phyloP scores from a whole-genome alignment of 2,113 vertebrate species.

The Sapajus apella region DNA sequence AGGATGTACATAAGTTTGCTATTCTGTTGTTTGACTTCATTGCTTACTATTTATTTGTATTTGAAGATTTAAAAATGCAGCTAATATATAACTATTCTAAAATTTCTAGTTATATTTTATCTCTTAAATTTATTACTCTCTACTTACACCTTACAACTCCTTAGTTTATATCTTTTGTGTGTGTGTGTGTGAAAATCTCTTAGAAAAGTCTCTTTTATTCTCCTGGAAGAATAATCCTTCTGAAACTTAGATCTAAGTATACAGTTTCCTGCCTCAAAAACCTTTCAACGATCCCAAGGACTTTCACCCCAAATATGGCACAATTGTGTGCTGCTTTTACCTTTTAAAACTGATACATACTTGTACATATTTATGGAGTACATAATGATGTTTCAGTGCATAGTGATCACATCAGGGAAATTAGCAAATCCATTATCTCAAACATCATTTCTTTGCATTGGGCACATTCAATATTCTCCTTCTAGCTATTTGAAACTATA shows the following conservation, averaged over 20 bases:
- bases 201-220: not conserved
- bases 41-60: not conserved
- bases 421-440: not conserved
- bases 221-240: not conserved
- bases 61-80: not conserved
- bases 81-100: not conserved
- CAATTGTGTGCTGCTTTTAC: not conserved
- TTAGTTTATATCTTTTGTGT: not conserved
- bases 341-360: not conserved
- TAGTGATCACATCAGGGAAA: not conserved
- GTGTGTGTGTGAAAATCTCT: not conserved
- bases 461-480: not conserved
- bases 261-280: not conserved
- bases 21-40: not conserved
- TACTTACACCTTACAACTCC: not conserved
- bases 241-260: not conserved
- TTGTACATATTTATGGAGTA: not conserved
- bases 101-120: not conserved
- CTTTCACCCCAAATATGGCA: not conserved
- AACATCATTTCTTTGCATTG: not conserved
- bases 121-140: not conserved
- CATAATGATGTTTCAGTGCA: not conserved
- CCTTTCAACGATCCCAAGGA: not conserved
- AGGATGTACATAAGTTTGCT: not conserved
- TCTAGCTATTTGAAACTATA: not conserved